Base-by-base conservation (phyloP, 2,113 vertebrate genomes). In the Xerus inauris region DNA sequence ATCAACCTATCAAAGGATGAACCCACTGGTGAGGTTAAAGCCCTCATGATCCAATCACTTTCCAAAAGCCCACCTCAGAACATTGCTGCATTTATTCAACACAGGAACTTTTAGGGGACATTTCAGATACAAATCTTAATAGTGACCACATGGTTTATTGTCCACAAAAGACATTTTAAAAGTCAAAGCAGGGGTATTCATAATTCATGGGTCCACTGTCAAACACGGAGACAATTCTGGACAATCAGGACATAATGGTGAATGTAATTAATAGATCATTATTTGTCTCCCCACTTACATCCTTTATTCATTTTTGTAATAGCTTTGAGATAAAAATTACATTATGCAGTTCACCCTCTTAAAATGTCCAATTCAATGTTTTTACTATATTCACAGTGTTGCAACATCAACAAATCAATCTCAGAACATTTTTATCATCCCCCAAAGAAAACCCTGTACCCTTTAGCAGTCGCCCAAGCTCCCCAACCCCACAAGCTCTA, bases 341-440 rank as follows among this genome's bases (percentile, higher is more conserved):
- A 82, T 6, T 9, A 81, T 67, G 14, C 17, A 86, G 76, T 69
- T 85, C 35, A 89, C 49, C 54, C 47, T 42, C 49, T 80, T 85
- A 84, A 96, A 94, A 94, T 96, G 51, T 85, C 16, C 51, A 76
- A 47, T 64, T 42, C 42, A 76, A 47, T 64, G 22, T 69, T 79
- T 92, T 84, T 77, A 69, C 13, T 45, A 88, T 77, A 85, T 77
- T 84, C 45, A 59, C 71, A 95, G 20, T 64, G 92, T 94, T 89
- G 14, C 20, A 69, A 57, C 17, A 90, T 87, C 14, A 87, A 22
- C 24, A 30, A 40, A 59, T 51, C 19, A 88, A 73, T 57, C 87
- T 85, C 30, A 79, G 32, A 90, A 87, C 12, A 94, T 80, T 87
- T 92, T 83, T 80, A 64, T 45, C 35, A 83, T 59, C n/a, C 16